These are phyloP conservation scores for Heliconius himera DNA, from an alignment of 1,140 invertebrate genomes.

Conservation along the genomic window DNA sequence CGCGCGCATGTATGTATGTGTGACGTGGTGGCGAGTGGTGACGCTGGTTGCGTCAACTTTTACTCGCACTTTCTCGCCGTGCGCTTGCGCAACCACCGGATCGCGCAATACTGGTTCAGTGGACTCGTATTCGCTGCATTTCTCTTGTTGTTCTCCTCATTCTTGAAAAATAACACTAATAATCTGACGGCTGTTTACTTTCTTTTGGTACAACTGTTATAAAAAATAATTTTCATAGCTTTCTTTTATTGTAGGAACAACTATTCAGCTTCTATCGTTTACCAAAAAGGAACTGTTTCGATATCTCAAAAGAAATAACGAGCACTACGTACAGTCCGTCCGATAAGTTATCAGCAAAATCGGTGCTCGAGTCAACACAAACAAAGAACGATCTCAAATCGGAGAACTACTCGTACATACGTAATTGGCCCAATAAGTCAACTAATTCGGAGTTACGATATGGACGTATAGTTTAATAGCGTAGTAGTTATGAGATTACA, in stretches of 20 bases:
- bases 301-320: not conserved
- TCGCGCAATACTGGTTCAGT: conserved; percentile 73
- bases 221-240: not conserved
- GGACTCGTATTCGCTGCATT: conserved; percentile 65
- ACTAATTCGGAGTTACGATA: conserved; percentile 26
- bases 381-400: conserved; percentile 34
- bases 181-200: not conserved
- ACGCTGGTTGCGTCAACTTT: conserved; percentile 79
- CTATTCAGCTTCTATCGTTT: not conserved
- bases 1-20: conserved; percentile 45
- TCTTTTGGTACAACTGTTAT: not conserved
- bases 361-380: conserved; percentile 11
- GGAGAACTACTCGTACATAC: conserved; percentile 14
- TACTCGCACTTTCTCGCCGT: conserved; percentile 78
- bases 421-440: conserved; percentile 30
- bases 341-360: not conserved
- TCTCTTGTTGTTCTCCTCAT: conserved; percentile 45
- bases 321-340: not conserved
- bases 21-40: conserved; percentile 62
- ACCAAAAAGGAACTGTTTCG: not conserved
- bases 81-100: conserved; percentile 70
- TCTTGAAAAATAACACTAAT: not conserved
- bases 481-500: conserved; percentile 43
- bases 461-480: conserved; percentile 41
- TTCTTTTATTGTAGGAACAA: not conserved